Evolutionary conservation across 2,113 vertebrate species (phyloP).

Genomic region (Gallinago media): DNA sequence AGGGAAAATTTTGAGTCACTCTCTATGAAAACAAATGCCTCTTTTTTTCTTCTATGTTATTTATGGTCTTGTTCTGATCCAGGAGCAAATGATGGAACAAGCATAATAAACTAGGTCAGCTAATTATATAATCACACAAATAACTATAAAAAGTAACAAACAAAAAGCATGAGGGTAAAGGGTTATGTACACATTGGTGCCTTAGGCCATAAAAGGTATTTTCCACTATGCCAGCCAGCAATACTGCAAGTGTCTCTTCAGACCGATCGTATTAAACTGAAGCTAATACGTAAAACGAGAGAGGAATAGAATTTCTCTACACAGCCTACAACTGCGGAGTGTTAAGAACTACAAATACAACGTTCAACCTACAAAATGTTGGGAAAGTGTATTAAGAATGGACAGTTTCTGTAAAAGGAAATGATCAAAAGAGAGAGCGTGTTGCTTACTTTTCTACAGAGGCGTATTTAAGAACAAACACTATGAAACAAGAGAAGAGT

Average conservation of each 20-base stretch:
- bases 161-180: constrained; percentile 27
- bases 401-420: neutral
- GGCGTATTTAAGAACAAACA: neutral
- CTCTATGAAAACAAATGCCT: too few relatives aligned
- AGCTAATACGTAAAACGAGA: neutral
- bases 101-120: constrained; percentile 36
- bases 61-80: constrained; percentile 9
- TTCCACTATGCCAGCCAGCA: constrained; percentile 6
- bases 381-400: neutral
- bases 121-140: constrained; percentile 64
- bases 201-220: constrained; percentile 48
- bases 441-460: neutral
- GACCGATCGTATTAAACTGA: neutral
- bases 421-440: neutral
- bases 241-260: neutral
- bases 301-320: neutral
- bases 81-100: constrained; percentile 38
- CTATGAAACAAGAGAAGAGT: neutral
- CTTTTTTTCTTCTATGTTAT: neutral
- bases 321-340: neutral
- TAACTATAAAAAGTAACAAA: constrained; percentile 52
- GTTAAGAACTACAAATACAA: neutral
- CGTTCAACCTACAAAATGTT: neutral
- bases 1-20: too few relatives aligned
- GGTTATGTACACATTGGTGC: neutral